Evolutionary conservation across 2,797 vertebrate species (phyloP), one percentile per base, ranked within the genome.

Genomic region (Acanthurus lineatus): DNA sequence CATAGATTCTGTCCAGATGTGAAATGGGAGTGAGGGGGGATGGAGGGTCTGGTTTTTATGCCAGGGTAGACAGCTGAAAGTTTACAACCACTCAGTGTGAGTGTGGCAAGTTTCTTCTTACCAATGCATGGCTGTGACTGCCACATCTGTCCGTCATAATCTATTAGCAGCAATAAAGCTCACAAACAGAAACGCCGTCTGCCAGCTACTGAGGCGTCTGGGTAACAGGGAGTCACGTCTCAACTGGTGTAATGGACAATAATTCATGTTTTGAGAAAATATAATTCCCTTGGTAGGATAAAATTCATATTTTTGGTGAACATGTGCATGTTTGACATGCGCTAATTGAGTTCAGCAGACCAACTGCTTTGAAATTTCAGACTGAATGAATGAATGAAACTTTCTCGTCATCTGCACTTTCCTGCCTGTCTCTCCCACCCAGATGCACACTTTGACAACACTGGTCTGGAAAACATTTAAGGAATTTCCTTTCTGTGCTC

Each of bases 1-100:
- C 44, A 25, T 14, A 88, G 76, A 93, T 88, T 87, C 49, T 84
- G 76, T 92, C 90, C 92, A 94, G 90, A 91, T 93, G 91, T 85
- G 85, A 88, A 85, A 79, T 6, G 15, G 58, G 63, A 69, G 58
- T 38, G n/a, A 48, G 44, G 47, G 51, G 10, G 59, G 16, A 25
- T 61, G 32, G 32, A 15, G 53, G 53, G 68, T 54, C 20, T 38
- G 14, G 15, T 32, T 72, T 81, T 76, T 17, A 73, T 77, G 77
- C 78, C 52, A 82, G 72, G 42, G 76, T 25, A 59, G 59, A 48
- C 63, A 49, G 77, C 69, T 77, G 35, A 69, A 84, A 70, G 74
- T 80, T 82, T 60, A 61, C 11, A 80, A 70, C 78, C 67, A 52
- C 56, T 77, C 68, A 22, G 19, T 35, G 48, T 49, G 64, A 77